These are phyloP conservation scores for Anthophora plumipes DNA, from an alignment of 2,888 invertebrate species.

Conservation along the genomic window DNA sequence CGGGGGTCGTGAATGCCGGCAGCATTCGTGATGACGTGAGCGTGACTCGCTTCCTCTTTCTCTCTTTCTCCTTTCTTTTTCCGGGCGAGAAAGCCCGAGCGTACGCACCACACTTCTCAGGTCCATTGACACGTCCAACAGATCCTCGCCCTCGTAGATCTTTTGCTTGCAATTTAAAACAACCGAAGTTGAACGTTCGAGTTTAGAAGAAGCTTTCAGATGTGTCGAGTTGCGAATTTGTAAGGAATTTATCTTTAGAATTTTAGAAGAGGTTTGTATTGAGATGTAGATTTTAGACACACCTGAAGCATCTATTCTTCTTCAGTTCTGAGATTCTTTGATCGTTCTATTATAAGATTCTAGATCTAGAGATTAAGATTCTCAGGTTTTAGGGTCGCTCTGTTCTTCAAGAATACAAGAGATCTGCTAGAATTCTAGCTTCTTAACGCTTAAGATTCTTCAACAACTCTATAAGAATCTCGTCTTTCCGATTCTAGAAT, in stretches of 20 bases:
- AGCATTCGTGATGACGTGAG: conserved; percentile 77
- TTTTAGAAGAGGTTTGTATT: too few species aligned
- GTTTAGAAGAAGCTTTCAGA: not conserved
- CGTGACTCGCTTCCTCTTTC: conserved; percentile 71
- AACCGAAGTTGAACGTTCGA: not conserved
- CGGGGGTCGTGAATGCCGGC: conserved; percentile 71
- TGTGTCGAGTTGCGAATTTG: not conserved
- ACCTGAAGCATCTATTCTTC: too few species aligned
- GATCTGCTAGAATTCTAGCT: too few species aligned
- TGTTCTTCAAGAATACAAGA: too few species aligned
- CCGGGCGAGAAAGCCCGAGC: conserved; percentile 19
- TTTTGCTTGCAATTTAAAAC: not conserved
- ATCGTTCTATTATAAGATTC: too few species aligned
- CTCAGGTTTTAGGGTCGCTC: too few species aligned
- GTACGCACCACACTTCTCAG: conserved; percentile 36
- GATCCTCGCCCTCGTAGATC: not conserved
- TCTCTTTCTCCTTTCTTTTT: conserved; percentile 50
- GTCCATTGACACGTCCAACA: conserved; percentile 51
- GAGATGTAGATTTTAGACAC: too few species aligned
- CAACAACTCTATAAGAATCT: too few species aligned
- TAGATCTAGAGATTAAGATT: too few species aligned
- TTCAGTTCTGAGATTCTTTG: too few species aligned
- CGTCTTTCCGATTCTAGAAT: too few species aligned
- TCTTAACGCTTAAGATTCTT: too few species aligned
- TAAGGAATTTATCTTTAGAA: not conserved